Base-by-base conservation (phyloP, 2,888 invertebrate species). In the Drosophila mercatorum region DNA sequence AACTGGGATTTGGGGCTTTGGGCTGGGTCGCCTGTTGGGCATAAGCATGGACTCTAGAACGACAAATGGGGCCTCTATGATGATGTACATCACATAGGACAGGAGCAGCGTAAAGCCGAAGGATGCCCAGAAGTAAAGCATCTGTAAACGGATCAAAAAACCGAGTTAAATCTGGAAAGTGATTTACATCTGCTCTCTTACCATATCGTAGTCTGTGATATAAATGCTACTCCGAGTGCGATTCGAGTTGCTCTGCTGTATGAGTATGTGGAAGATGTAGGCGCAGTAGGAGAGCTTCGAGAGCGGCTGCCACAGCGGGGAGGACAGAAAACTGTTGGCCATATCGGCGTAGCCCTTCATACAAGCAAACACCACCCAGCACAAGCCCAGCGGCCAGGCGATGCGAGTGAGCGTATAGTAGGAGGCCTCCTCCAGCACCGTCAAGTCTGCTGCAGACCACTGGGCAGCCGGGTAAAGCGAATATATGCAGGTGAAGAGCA, bases 301-400 rank as follows among this genome's bases (percentile, higher is more conserved):
- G 0, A 92, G 66, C 0, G 91, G 91, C 28, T 91, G 89, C 91
- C 92, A 92, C 10, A 90, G 53, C 0, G 83, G 70, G 31, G 83
- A 81, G 0, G 90, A 89, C 5, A 92, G 81, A 41, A 92, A 81
- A 12, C 76, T 80, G 63, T 91, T 84, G 17, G 86, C 81, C 59
- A 82, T 59, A 0, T 92, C 90, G 0, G 90, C 91, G 57, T 89
- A 87, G 4, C 91, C 91, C 7, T 85, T 70, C 46, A 82, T 68
- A 40, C 91, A 92, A 22, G 89, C 89, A 51, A 89, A 91, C 11
- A 75, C 75, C 40, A 75, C 46, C 90, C 91, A 91, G 6, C 88
- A 83, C 4, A 91, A 44, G 6, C 80, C 81, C 22, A 91, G 46
- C 0, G 91, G 81, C 92, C 92, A 92, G 12, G 82, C 87, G 3